Evolutionary conservation across 2,113 vertebrate genomes (phyloP).

Genomic region (Cercopithecus mona): DNA sequence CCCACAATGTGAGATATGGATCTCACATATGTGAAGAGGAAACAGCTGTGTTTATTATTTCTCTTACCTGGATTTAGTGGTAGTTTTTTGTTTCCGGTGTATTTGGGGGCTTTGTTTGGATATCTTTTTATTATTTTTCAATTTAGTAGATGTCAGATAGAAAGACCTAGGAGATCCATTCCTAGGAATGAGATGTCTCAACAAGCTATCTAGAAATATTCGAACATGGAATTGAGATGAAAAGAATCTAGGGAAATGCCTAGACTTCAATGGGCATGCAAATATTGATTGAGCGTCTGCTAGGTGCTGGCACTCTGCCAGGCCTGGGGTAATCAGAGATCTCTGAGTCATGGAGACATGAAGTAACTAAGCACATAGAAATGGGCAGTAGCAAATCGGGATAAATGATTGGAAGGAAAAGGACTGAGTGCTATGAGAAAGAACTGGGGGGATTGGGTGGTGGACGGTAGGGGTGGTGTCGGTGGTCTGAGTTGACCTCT

Average conservation of each 20-base stretch:
- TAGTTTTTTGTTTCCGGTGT: background rate
- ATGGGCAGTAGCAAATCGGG: no score
- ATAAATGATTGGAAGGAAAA: background rate
- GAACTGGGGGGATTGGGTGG: no score
- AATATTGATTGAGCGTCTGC: background rate
- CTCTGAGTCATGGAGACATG: rapidly evolving
- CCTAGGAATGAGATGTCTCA: background rate
- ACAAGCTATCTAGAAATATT: background rate
- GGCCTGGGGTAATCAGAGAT: background rate
- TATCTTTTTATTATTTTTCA: background rate
- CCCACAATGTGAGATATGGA: rapidly evolving
- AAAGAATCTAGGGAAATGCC: background rate
- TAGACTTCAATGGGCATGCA: background rate
- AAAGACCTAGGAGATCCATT: background rate
- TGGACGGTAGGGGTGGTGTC: background rate
- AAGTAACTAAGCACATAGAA: background rate
- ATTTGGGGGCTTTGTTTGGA: background rate
- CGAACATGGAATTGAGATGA: background rate
- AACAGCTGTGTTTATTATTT: background rate
- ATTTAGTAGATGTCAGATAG: background rate
- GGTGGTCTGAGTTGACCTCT: background rate
- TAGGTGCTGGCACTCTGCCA: background rate
- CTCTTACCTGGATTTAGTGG: background rate
- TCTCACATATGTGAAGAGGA: background rate
- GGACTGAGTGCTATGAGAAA: background rate